Evolutionary conservation across 1,140 invertebrate species (phyloP).

Genomic region (Solen grandis): DNA sequence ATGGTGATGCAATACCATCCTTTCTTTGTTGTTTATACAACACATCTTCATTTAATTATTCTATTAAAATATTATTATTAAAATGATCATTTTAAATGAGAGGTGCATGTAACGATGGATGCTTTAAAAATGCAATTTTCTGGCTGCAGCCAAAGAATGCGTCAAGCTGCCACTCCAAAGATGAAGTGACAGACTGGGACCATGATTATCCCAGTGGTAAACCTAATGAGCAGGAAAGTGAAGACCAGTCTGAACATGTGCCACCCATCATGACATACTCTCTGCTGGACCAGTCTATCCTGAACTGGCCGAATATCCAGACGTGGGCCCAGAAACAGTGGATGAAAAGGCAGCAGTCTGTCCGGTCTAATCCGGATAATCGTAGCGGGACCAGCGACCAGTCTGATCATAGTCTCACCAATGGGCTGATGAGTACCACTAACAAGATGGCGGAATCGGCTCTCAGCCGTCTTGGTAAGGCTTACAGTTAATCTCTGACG

Average conservation of each 20-base stretch:
- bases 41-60: no score
- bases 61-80: no score
- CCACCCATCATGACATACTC: conserved; percentile 76
- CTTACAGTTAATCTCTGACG: no score
- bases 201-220: conserved; percentile 67
- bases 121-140: no score
- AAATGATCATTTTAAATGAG: no score
- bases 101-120: no score
- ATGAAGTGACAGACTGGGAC: conserved; percentile 53
- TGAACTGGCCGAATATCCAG: conserved; percentile 80
- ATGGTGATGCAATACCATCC: no score
- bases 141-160: conserved; percentile 44
- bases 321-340: conserved; percentile 80
- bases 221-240: conserved; percentile 65
- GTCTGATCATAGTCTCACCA: conserved; percentile 23
- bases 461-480: not conserved
- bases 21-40: no score
- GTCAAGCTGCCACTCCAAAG: conserved; percentile 29
- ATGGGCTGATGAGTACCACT: not conserved
- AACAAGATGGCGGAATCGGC: not conserved
- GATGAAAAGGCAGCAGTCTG: conserved; percentile 75
- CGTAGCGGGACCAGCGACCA: conserved; percentile 63
- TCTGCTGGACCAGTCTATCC: conserved; percentile 77
- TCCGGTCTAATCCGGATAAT: conserved; percentile 17
- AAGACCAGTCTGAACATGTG: conserved; percentile 60